phyloP scores from a whole-genome alignment of 2,888 invertebrate genomes.

The Lobophora halterata region DNA sequence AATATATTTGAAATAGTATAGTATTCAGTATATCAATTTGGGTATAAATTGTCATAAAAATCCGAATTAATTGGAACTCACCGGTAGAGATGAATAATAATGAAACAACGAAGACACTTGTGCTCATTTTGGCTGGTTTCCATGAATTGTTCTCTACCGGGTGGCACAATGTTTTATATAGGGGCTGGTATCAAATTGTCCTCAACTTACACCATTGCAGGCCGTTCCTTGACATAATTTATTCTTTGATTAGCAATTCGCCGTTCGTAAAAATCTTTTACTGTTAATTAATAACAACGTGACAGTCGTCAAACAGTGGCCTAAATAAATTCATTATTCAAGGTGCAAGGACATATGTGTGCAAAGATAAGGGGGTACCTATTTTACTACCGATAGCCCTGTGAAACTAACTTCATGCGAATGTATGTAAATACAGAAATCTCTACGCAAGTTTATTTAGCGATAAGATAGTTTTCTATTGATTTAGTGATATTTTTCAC shows the following conservation, averaged over 20 bases:
- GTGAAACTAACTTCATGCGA: too few species aligned
- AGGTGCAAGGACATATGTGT: too few species aligned
- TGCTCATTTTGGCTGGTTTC: slow-evolving; percentile 57
- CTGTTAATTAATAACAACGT: too few species aligned
- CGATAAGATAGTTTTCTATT: too few species aligned
- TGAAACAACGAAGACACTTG: slow-evolving; percentile 39
- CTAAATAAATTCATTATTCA: too few species aligned
- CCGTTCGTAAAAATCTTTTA: slow-evolving; percentile 20
- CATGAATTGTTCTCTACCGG: slow-evolving; percentile 45
- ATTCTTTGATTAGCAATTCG: slow-evolving; percentile 38
- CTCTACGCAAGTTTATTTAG: too few species aligned
- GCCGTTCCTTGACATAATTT: slow-evolving; percentile 55
- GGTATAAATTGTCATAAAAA: not conserved
- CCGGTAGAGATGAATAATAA: slow-evolving; percentile 32
- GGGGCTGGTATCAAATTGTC: slow-evolving; percentile 59
- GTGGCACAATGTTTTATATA: slow-evolving; percentile 57
- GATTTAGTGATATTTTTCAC: too few species aligned
- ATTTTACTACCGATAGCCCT: too few species aligned
- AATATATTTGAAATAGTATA: not conserved
- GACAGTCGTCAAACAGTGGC: too few species aligned
- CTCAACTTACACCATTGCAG: slow-evolving; percentile 36
- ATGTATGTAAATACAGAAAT: too few species aligned
- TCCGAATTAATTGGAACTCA: slow-evolving; percentile 28
- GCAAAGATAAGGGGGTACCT: too few species aligned
- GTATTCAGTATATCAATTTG: not conserved